A percentile compares a stretch with the other conserved stretches of the same genome.
Conservation (phyloP, 2,113 vertebrate species). For the Zootoca vivipara region DNA sequence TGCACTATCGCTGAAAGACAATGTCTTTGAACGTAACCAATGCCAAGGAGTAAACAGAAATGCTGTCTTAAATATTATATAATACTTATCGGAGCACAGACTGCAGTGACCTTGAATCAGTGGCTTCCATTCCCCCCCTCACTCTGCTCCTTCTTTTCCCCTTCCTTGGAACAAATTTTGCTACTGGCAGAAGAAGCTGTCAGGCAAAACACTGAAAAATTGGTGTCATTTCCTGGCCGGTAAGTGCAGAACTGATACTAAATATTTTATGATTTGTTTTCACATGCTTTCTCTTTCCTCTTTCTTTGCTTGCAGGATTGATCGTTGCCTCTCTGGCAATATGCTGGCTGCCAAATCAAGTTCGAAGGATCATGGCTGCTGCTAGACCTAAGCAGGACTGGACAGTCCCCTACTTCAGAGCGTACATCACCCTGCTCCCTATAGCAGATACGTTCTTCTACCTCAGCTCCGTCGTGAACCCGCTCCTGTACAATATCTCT, state of each 20-base stretch:
- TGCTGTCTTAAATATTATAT: slow-evolving; percentile 56
- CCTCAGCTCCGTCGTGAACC: slow-evolving; percentile 94
- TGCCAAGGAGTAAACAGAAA: slow-evolving; percentile 63
- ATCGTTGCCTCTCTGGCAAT: slow-evolving; percentile 85
- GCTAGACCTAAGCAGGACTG: slow-evolving; percentile 84
- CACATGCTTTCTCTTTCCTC: slow-evolving; percentile 1
- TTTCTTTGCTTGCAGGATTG: slow-evolving; percentile 76
- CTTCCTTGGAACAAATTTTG: slow-evolving; percentile 47
- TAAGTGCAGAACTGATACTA: slow-evolving; percentile 57
- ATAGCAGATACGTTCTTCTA: slow-evolving; percentile 92
- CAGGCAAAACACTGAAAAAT: slow-evolving; percentile 67
- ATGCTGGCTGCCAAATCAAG: slow-evolving; percentile 95
- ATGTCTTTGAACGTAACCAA: slow-evolving; percentile 62
- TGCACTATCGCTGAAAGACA: slow-evolving; percentile 56
- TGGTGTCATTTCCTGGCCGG: slow-evolving; percentile 59
- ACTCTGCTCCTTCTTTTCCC: neutral
- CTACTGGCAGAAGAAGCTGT: slow-evolving; percentile 69
- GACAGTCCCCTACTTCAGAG: slow-evolving; percentile 80
- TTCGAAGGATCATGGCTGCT: slow-evolving; percentile 89
- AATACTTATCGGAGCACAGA: slow-evolving; percentile 57
- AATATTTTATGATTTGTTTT: slow-evolving; percentile 19
- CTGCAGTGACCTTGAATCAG: slow-evolving; percentile 60
- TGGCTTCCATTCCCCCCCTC: slow-evolving; percentile 7
- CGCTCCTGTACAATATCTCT: slow-evolving; percentile 93
- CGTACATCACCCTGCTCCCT: slow-evolving; percentile 84